Conservation (phyloP, 2,797 vertebrate species). For the Phrynocephalus vlangalii region DNA sequence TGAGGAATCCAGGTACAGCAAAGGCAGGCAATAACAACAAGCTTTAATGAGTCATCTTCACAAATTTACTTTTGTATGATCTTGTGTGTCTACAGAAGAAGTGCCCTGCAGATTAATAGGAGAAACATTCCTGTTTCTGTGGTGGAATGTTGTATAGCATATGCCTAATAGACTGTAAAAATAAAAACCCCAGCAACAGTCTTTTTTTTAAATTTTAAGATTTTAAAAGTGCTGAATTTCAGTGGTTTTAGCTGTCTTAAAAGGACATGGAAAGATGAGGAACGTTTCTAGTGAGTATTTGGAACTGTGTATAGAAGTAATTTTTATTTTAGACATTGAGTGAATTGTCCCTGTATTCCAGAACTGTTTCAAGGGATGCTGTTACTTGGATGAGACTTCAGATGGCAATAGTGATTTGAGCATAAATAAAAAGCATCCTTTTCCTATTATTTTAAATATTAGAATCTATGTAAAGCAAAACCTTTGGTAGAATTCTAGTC, state of each 20-base stretch:
- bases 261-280: not conserved
- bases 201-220: not conserved
- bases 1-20: too few species aligned
- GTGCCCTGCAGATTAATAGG: not conserved
- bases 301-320: not conserved
- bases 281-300: not conserved
- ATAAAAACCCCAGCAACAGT: not conserved
- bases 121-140: not conserved
- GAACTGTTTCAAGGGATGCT: not conserved
- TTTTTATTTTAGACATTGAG: not conserved
- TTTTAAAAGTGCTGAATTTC: not conserved
- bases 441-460: slow-evolving; percentile 22
- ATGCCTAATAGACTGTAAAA: not conserved
- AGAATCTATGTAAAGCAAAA: not conserved
- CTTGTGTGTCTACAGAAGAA: not conserved
- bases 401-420: slow-evolving; percentile 70
- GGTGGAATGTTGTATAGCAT: not conserved
- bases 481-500: not conserved
- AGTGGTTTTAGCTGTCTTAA: not conserved
- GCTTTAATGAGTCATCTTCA: too few species aligned
- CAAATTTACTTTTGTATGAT: not conserved
- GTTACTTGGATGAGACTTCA: slow-evolving; percentile 60
- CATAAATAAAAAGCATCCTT: not conserved
- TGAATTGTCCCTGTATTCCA: not conserved
- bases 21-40: too few species aligned